These are phyloP conservation scores for Rhadinocentrus ornatus DNA, from an alignment of 2,797 vertebrate species.

Conservation along the genomic window DNA sequence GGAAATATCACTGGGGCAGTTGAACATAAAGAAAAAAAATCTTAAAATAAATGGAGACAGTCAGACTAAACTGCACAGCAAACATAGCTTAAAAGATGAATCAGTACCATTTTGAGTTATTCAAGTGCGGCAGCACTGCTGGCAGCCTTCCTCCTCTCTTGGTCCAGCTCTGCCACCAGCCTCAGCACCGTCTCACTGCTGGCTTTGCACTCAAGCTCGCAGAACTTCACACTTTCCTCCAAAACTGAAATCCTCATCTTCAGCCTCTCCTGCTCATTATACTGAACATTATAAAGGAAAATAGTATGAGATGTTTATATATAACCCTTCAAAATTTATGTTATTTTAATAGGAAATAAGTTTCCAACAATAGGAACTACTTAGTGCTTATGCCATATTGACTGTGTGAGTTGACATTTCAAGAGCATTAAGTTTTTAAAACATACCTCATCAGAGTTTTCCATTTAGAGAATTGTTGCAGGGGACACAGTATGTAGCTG, in stretches of 20 bases:
- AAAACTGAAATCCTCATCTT: slow-evolving; percentile 80
- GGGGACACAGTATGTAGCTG: slow-evolving; percentile 7
- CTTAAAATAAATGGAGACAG: too few species aligned
- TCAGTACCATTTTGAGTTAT: slow-evolving; percentile 83
- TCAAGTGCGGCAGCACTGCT: slow-evolving; percentile 77
- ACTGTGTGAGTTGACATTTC: slow-evolving; percentile 1
- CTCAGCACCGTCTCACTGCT: slow-evolving; percentile 89
- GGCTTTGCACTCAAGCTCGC: slow-evolving; percentile 90
- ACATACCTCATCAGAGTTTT: slow-evolving; percentile 62
- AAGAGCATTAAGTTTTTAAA: neutral
- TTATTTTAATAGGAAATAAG: neutral
- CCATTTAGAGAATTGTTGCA: slow-evolving; percentile 34
- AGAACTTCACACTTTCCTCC: slow-evolving; percentile 83
- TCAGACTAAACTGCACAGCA: neutral
- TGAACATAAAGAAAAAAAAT: neutral
- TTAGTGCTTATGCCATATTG: neutral
- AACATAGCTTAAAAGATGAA: neutral
- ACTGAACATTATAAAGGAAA: slow-evolving; percentile 9
- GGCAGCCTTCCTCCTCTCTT: slow-evolving; percentile 81
- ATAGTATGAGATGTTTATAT: neutral
- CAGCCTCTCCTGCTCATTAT: slow-evolving; percentile 78
- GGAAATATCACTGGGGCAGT: neutral
- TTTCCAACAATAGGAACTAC: neutral
- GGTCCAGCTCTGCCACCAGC: slow-evolving; percentile 86
- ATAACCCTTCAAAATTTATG: too few species aligned